Evolutionary conservation across 2,888 invertebrate species (phyloP).

Genomic region (Troides aeacus): DNA sequence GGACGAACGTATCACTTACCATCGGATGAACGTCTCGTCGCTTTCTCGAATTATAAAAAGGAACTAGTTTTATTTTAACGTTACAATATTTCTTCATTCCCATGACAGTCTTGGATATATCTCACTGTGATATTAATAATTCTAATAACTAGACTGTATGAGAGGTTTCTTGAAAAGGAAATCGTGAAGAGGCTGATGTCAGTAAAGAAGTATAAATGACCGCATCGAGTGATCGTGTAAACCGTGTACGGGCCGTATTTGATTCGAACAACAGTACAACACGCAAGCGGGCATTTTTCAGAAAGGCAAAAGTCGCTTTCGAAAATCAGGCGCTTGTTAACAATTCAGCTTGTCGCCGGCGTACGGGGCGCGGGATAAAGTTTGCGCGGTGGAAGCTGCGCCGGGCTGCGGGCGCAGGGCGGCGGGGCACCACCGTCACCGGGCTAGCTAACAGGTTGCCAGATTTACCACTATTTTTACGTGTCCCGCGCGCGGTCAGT

Average conservation of each 20-base stretch:
- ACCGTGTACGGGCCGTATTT: neutral
- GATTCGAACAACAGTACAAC: slow-evolving; percentile 1
- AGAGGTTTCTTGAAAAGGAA: too few species aligned
- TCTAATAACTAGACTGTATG: too few species aligned
- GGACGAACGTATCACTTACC: too few species aligned
- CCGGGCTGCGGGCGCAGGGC: slow-evolving; percentile 39
- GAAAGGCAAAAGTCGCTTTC: slow-evolving; percentile 35
- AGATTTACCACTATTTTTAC: slow-evolving; percentile 76
- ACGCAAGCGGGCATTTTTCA: slow-evolving; percentile 15
- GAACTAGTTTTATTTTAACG: too few species aligned
- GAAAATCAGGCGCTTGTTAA: slow-evolving; percentile 43
- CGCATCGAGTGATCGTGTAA: neutral
- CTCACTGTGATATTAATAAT: too few species aligned
- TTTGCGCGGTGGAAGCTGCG: slow-evolving; percentile 55
- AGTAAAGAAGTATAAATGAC: neutral
- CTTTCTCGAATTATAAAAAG: too few species aligned
- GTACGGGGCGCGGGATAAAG: slow-evolving; percentile 41
- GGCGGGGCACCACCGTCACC: slow-evolving; percentile 40
- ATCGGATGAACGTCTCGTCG: too few species aligned
- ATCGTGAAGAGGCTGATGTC: too few species aligned
- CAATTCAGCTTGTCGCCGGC: slow-evolving; percentile 42
- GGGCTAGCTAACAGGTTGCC: slow-evolving; percentile 70
- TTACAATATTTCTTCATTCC: too few species aligned
- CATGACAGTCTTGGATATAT: too few species aligned
- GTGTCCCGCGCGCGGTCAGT: slow-evolving; percentile 60